Conservation (phyloP, 1,140 invertebrate genomes). For the Ericerus pela region DNA sequence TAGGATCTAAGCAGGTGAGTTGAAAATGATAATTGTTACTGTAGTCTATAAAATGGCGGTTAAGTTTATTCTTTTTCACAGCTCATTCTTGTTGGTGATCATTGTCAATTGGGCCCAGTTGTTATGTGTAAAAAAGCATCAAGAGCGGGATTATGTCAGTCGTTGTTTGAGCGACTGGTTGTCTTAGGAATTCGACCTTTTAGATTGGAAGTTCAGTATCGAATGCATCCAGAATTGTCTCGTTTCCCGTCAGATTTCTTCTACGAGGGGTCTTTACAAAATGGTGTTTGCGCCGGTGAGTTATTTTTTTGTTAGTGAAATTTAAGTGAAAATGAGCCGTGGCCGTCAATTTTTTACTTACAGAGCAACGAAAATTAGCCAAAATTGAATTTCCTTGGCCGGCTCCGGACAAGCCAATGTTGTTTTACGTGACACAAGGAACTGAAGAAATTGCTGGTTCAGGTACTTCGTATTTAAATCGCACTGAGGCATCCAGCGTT, state of each 20-base stretch:
- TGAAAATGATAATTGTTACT: neutral
- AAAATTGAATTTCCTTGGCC: slow-evolving; percentile 98
- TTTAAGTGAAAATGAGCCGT: neutral
- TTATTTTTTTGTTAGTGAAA: neutral
- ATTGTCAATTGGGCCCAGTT: slow-evolving; percentile 95
- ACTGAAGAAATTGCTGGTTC: slow-evolving; percentile 98
- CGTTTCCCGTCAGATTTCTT: slow-evolving; percentile 99
- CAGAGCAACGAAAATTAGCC: slow-evolving; percentile 71
- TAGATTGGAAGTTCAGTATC: slow-evolving; percentile 92
- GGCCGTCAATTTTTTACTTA: neutral
- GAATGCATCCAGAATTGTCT: slow-evolving; percentile 95
- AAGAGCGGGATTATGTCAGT: slow-evolving; percentile 89
- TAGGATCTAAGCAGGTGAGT: slow-evolving; percentile 75
- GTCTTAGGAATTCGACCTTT: slow-evolving; percentile 91
- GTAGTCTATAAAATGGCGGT: neutral
- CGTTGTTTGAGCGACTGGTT: slow-evolving; percentile 91
- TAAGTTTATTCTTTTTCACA: slow-evolving; percentile 31
- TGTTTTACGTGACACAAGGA: slow-evolving; percentile 95
- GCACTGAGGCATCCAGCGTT: slow-evolving; percentile 96
- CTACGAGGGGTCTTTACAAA: slow-evolving; percentile 96
- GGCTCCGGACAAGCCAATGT: slow-evolving; percentile 89
- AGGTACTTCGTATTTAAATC: slow-evolving; percentile 95
- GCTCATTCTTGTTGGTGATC: slow-evolving; percentile 92
- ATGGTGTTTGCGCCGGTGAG: slow-evolving; percentile 81
- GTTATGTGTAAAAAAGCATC: slow-evolving; percentile 99